phyloP scores from a whole-genome alignment of 2,888 invertebrate species.

The Tanaodytes sp. region DNA sequence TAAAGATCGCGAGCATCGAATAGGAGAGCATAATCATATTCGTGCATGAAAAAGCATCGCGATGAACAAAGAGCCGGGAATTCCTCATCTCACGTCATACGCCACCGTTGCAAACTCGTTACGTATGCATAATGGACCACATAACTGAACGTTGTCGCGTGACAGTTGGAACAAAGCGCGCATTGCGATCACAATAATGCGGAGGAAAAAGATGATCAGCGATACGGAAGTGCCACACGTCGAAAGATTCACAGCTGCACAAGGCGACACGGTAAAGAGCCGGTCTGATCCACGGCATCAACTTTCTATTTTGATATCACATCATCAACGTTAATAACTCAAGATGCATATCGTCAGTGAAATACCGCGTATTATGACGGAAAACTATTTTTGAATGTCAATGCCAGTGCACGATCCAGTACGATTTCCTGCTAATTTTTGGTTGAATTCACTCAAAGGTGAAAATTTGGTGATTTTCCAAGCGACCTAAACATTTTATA shows the following conservation, averaged over 20 bases:
- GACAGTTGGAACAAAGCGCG: constrained; percentile 22
- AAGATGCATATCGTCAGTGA: constrained; percentile 31
- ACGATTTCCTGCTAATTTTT: too few species aligned
- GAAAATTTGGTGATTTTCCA: too few species aligned
- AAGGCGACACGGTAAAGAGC: constrained; percentile 11
- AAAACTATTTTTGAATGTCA: too few species aligned
- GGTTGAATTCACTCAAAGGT: too few species aligned
- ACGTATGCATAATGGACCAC: constrained; percentile 25
- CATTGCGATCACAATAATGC: constrained; percentile 16
- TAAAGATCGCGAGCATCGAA: too few species aligned
- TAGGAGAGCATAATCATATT: too few species aligned
- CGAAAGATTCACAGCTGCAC: constrained; percentile 13
- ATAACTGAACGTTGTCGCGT: constrained; percentile 29
- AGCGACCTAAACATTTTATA: too few species aligned
- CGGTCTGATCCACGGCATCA: constrained; percentile 14
- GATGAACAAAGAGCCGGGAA: constrained; percentile 20
- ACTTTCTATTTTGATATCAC: constrained; percentile 43
- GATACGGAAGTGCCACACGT: constrained; percentile 35
- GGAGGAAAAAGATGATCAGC: constrained; percentile 18
- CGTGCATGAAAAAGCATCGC: too few species aligned
- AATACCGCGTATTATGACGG: constrained; percentile 14
- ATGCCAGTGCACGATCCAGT: too few species aligned
- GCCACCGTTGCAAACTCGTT: constrained; percentile 22
- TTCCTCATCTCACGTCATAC: constrained; percentile 22
- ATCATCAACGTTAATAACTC: constrained; percentile 36